phyloP scores from a whole-genome alignment of 2,113 vertebrate species.

The Alexandromys fortis region DNA sequence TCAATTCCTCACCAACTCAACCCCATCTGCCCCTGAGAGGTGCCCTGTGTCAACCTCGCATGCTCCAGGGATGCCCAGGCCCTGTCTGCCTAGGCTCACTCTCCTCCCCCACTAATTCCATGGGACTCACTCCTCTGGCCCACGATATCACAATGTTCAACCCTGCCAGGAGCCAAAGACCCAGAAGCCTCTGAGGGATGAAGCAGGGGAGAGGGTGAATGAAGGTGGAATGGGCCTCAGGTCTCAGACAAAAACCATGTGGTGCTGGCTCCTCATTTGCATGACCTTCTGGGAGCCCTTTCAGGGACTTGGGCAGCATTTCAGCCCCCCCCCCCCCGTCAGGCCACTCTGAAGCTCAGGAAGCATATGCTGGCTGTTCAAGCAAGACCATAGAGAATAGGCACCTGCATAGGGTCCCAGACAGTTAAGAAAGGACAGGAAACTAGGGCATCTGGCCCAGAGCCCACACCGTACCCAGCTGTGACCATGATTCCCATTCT shows the following conservation, averaged over 20 bases:
- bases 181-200: background rate
- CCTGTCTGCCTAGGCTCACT: background rate
- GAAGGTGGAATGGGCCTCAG: background rate
- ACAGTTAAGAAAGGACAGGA: rapidly evolving
- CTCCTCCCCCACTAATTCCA: no score
- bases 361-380: rapidly evolving
- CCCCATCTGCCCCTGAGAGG: background rate
- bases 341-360: background rate
- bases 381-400: rapidly evolving
- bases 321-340: rapidly evolving
- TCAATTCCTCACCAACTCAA: background rate
- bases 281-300: background rate
- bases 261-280: no score
- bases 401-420: rapidly evolving
- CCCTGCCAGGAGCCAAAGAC: background rate
- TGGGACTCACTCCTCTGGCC: background rate
- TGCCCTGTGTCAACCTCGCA: background rate
- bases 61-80: background rate
- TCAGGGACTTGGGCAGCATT: rapidly evolving
- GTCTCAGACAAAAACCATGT: background rate
- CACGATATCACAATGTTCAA: background rate
- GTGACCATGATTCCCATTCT: rapidly evolving
- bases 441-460: rapidly evolving
- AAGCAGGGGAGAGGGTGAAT: background rate
- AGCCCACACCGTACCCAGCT: rapidly evolving